Conservation (phyloP, 1,140 invertebrate genomes). For the Lordiphosa collinella region DNA sequence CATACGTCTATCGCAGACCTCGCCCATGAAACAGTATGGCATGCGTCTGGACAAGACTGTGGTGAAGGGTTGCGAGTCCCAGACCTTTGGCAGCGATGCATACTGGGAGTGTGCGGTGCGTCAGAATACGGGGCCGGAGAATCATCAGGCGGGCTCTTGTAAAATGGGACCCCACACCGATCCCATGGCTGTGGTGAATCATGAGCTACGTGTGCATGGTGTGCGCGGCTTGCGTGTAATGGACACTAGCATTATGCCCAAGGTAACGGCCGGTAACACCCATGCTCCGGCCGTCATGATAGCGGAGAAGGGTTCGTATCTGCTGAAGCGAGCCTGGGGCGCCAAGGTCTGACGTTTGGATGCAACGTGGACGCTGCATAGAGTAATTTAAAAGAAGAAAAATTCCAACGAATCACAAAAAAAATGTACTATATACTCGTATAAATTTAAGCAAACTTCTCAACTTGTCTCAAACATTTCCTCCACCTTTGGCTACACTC, state of each 20-base stretch:
- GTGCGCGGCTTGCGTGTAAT: conserved; percentile 82
- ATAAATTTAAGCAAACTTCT: conserved; percentile 12
- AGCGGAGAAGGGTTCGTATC: conserved; percentile 84
- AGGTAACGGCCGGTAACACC: conserved; percentile 84
- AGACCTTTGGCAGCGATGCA: conserved; percentile 86
- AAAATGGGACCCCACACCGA: conserved; percentile 83
- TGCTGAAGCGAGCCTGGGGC: conserved; percentile 85
- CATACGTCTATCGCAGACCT: conserved; percentile 84
- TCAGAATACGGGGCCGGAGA: conserved; percentile 88
- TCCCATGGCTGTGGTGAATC: conserved; percentile 82
- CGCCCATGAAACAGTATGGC: conserved; percentile 85
- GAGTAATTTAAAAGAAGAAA: conserved; percentile 70
- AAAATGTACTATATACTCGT: conserved; percentile 47
- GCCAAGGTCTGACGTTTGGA: conserved; percentile 77
- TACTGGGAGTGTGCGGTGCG: conserved; percentile 91
- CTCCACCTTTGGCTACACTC: too few species aligned
- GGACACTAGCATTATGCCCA: conserved; percentile 85
- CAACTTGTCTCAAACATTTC: conserved; percentile 1
- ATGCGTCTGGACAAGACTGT: conserved; percentile 86
- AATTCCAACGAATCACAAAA: conserved; percentile 39
- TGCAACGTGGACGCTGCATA: conserved; percentile 79
- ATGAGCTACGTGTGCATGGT: conserved; percentile 81
- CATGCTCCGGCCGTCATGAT: conserved; percentile 85
- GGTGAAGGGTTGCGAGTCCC: conserved; percentile 85
- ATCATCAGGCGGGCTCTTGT: conserved; percentile 89